Base-by-base conservation (phyloP, 1,140 invertebrate species). In the Parapsyche elsis region DNA sequence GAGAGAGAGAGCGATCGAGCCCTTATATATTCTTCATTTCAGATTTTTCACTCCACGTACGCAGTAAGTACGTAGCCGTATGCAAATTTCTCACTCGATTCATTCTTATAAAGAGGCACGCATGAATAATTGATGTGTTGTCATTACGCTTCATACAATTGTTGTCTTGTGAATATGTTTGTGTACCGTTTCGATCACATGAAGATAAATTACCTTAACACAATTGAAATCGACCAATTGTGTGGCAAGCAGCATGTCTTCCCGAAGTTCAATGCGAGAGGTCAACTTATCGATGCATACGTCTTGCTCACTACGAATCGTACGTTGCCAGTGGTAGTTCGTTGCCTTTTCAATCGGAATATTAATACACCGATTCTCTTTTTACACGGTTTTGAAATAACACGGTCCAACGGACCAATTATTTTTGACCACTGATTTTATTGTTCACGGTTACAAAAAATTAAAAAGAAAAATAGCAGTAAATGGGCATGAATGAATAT, bases 181-280 rank as follows among this genome's bases (percentile, higher is more conserved):
- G 44, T 38, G 44, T 73, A 73, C 16, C 10, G 44, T 9, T 73
- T 46, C 46, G 71, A 46, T 73, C 23, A 30, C 59, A 77, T 64
- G 75, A 77, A 64, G 75, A 77, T 77, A 77, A 77, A 77, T 77
- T 64, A 77, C 75, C 75, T 77, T 77, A 77, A 77, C 75, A 30
- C 75, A 77, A 77, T 77, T 64, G 75, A n/a, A 23, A 23, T n/a
- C 53, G 73, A 77, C 64, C 75, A 53, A 77, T 77, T 64, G 19
- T 76, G 30, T 44, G 21, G 45, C 19, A 19, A 38, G 67, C 67
- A 30, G 26, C 38, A n/a, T 74, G 44, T 76, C 26, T 64, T 77
- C 75, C 26, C 26, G 26, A 19, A 26, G 75, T 77, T 77, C 75
- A 77, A 77, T 77, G 49, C 57, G 53, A 77, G 44, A 77, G 75